phyloP scores from a whole-genome alignment of 2,113 vertebrate genomes.

The Pongo abelii region DNA sequence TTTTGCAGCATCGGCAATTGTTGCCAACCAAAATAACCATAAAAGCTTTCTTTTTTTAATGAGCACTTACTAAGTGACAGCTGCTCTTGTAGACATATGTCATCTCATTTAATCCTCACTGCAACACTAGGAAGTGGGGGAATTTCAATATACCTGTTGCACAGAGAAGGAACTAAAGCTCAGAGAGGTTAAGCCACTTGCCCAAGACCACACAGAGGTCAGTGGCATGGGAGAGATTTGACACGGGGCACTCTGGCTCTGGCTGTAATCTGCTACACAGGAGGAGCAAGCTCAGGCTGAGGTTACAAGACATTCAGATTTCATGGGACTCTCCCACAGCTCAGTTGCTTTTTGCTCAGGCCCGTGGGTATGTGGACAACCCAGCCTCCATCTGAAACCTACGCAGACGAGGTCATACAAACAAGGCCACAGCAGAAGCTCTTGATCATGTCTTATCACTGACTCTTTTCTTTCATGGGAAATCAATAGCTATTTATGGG shows the following conservation, averaged over 20 bases:
- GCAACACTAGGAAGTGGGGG: not conserved
- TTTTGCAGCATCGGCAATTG: not conserved
- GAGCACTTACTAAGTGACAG: not conserved
- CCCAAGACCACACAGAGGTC: not conserved
- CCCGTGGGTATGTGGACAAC: fast-evolving
- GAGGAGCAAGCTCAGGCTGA: not conserved
- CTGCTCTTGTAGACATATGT: not conserved
- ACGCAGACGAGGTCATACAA: fast-evolving
- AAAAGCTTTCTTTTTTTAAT: not conserved
- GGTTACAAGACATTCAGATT: fast-evolving
- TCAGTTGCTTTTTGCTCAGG: not conserved
- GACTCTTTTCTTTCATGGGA: not conserved
- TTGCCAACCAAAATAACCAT: too few species aligned
- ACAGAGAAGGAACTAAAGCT: not conserved
- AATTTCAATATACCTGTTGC: not conserved
- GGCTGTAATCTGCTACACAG: fast-evolving
- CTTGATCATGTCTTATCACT: not conserved
- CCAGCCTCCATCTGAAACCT: fast-evolving
- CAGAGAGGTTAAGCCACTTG: not conserved
- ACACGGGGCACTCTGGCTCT: not conserved
- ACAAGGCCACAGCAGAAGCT: fast-evolving
- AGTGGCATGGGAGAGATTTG: not conserved
- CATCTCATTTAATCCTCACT: not conserved
- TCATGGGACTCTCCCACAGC: fast-evolving
- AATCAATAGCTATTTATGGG: not conserved